Conservation (phyloP, 1,140 invertebrate genomes). For the Rhopalosiphum padi region DNA sequence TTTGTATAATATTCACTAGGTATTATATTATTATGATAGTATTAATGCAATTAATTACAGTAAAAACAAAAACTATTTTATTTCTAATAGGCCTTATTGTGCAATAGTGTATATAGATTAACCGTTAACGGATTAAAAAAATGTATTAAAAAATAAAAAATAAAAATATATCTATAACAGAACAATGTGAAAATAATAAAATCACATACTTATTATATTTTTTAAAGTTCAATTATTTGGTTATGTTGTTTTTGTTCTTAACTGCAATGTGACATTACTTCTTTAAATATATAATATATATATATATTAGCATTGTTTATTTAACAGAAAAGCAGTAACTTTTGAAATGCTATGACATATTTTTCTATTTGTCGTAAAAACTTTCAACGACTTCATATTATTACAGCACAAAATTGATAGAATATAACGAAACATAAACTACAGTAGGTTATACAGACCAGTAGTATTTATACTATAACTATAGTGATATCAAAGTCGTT, state of each 20-base stretch:
- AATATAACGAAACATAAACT: neutral
- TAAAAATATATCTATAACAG: neutral
- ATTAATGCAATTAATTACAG: neutral
- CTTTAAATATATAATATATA: neutral
- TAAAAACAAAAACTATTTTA: neutral
- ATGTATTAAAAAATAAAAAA: neutral
- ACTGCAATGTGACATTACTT: neutral
- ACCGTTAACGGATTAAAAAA: no score
- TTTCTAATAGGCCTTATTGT: neutral
- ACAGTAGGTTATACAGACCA: neutral
- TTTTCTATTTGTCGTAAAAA: neutral
- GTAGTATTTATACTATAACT: neutral
- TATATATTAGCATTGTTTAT: neutral
- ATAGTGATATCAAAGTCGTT: neutral
- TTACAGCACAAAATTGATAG: neutral
- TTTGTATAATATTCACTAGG: no score
- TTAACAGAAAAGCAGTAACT: neutral
- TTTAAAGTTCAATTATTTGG: neutral
- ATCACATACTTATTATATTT: neutral
- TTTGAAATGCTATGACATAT: neutral
- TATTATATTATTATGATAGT: neutral
- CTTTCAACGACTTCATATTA: neutral
- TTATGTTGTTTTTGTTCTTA: neutral
- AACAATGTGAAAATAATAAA: neutral
- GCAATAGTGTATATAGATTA: no score